phyloP scores from a whole-genome alignment of 2,113 vertebrate genomes.

The Seriola quinqueradiata region DNA sequence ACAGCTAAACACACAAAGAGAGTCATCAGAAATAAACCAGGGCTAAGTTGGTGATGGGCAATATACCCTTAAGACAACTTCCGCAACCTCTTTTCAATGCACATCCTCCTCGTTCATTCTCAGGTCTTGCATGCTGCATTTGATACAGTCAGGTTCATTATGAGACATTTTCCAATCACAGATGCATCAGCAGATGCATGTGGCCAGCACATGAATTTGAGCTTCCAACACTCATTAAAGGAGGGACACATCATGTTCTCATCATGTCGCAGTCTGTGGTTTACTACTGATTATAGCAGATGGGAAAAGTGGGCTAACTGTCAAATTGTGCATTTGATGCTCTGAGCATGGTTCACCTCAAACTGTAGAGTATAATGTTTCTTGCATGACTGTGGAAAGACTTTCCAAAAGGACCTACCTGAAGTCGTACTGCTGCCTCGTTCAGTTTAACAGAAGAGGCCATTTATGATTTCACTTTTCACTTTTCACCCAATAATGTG shows the following conservation, averaged over 20 bases:
- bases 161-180: slow-evolving; percentile 29
- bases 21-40: background rate
- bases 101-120: background rate
- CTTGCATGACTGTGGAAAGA: background rate
- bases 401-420: background rate
- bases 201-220: background rate
- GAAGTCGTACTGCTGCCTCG: too few relatives aligned
- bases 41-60: background rate
- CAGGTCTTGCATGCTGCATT: background rate
- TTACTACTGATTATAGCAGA: slow-evolving; percentile 30
- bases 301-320: slow-evolving; percentile 22
- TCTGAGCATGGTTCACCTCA: background rate
- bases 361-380: too few relatives aligned
- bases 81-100: too few relatives aligned
- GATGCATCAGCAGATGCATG: slow-evolving; percentile 37
- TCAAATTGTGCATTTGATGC: slow-evolving; percentile 9
- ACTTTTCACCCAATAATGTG: too few relatives aligned
- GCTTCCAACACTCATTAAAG: slow-evolving; percentile 26
- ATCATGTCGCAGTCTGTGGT: slow-evolving; percentile 47
- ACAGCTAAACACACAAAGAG: too few relatives aligned
- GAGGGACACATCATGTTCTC: slow-evolving; percentile 44
- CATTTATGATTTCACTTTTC: too few relatives aligned
- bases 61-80: background rate
- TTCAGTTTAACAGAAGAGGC: too few relatives aligned
- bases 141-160: slow-evolving; percentile 16